Evolutionary conservation across 2,113 vertebrate species (phyloP).

Genomic region (Sinocyclocheilus maitianheensis): DNA sequence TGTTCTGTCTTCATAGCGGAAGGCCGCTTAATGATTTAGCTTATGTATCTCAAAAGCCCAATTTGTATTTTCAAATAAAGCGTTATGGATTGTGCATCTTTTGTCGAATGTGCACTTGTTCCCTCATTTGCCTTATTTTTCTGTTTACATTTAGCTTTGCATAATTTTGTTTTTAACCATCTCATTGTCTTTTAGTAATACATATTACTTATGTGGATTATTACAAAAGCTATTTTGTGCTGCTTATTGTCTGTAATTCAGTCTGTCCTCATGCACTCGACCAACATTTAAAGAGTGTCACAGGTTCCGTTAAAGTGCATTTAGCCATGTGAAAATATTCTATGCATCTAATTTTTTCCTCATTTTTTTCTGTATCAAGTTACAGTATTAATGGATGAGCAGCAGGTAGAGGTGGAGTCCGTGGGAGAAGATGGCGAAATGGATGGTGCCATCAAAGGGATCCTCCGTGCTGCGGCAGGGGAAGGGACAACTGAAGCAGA

Average conservation of each 20-base stretch:
- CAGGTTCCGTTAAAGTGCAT: neutral
- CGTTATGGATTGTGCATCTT: neutral
- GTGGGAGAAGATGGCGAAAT: slow-evolving; percentile 50
- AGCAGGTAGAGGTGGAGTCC: slow-evolving; percentile 51
- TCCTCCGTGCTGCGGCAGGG: slow-evolving; percentile 48
- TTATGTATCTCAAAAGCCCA: neutral
- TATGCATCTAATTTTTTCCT: neutral
- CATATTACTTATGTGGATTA: too few relatives aligned
- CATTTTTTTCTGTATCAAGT: slow-evolving; percentile 37
- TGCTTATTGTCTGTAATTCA: neutral
- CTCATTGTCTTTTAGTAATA: neutral
- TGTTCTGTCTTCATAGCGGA: neutral
- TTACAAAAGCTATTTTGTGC: neutral
- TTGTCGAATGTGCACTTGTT: neutral
- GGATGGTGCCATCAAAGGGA: slow-evolving; percentile 44
- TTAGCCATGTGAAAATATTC: neutral
- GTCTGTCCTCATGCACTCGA: neutral
- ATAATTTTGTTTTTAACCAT: neutral
- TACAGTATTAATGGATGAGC: slow-evolving; percentile 59
- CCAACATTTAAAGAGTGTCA: neutral
- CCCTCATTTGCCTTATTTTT: too few relatives aligned
- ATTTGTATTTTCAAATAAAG: neutral
- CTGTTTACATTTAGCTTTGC: too few relatives aligned
- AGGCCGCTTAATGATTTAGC: neutral
- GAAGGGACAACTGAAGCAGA: slow-evolving; percentile 37